A percentile compares a stretch with the other conserved stretches of the same genome.
These are phyloP conservation scores for Catharus bicknelli DNA, from an alignment of 2,113 vertebrate species.

Conservation along the genomic window DNA sequence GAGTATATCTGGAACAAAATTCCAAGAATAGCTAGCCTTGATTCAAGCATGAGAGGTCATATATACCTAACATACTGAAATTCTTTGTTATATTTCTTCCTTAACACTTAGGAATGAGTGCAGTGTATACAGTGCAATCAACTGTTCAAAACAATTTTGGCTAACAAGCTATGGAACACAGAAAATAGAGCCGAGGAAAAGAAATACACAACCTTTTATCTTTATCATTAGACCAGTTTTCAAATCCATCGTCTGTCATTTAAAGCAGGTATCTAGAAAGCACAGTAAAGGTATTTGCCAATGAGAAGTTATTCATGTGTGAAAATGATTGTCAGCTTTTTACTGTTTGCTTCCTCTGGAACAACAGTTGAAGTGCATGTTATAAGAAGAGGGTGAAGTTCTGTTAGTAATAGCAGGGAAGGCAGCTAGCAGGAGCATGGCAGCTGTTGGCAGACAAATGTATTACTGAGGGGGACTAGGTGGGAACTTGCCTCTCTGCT, in stretches of 20 bases:
- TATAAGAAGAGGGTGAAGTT: background rate
- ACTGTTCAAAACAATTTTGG: background rate
- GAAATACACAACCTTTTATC: background rate
- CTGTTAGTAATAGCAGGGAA: background rate
- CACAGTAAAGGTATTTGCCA: background rate
- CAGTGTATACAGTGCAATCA: background rate
- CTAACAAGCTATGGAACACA: background rate
- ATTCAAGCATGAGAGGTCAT: background rate
- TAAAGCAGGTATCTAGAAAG: background rate
- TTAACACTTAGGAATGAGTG: background rate
- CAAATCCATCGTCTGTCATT: background rate
- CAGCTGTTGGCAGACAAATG: background rate
- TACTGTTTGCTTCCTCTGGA: slow-evolving; percentile 6
- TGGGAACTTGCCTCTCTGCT: background rate
- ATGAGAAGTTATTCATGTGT: background rate
- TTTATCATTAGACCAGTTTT: background rate
- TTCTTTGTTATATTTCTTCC: slow-evolving; percentile 7
- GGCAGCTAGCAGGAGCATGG: background rate
- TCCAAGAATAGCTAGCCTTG: background rate
- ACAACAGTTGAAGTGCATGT: background rate
- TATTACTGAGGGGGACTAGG: fast-evolving
- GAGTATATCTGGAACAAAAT: background rate
- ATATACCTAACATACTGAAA: background rate
- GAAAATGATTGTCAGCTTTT: slow-evolving; percentile 14
- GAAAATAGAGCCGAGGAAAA: background rate